A percentile compares a stretch with the other conserved stretches of the same genome.
These are phyloP conservation scores for Nysson spinosus DNA, from an alignment of 2,888 invertebrate genomes.

Conservation along the genomic window DNA sequence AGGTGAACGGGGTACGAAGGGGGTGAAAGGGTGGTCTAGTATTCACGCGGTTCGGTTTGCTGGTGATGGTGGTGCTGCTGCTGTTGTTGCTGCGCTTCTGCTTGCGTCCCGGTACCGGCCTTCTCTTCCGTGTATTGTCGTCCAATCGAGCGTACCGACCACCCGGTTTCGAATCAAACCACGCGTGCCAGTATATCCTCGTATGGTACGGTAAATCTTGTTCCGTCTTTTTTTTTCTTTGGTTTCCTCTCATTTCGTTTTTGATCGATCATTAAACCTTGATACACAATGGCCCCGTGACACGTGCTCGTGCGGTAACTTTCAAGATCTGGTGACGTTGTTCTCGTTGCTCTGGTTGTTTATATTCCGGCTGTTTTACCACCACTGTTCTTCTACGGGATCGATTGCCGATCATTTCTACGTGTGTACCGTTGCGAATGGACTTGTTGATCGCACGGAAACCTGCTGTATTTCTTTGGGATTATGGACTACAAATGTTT, in stretches of 20 bases:
- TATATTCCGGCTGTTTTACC: neutral
- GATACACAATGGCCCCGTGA: slow-evolving; percentile 31
- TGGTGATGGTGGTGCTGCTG: slow-evolving; percentile 52
- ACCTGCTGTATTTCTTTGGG: no score
- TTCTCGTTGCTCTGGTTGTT: slow-evolving; percentile 1
- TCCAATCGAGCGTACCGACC: slow-evolving; percentile 62
- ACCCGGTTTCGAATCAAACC: slow-evolving; percentile 56
- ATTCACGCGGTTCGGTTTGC: slow-evolving; percentile 59
- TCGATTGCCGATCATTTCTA: neutral
- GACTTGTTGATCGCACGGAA: no score
- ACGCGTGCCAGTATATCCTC: slow-evolving; percentile 49
- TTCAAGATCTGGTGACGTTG: slow-evolving; percentile 17
- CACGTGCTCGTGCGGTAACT: slow-evolving; percentile 47
- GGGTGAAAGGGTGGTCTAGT: slow-evolving; percentile 42
- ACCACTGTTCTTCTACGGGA: neutral
- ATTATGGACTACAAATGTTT: no score
- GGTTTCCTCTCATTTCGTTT: neutral
- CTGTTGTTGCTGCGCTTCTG: slow-evolving; percentile 55
- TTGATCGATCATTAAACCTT: slow-evolving; percentile 21
- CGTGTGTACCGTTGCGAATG: no score
- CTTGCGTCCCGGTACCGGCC: slow-evolving; percentile 57
- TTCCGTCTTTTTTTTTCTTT: neutral
- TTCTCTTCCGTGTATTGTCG: slow-evolving; percentile 64
- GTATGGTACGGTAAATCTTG: slow-evolving; percentile 29
- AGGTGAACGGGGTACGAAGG: neutral